These are phyloP conservation scores for Aphidoletes aphidimyza DNA, from an alignment of 2,888 invertebrate genomes.

Conservation along the genomic window DNA sequence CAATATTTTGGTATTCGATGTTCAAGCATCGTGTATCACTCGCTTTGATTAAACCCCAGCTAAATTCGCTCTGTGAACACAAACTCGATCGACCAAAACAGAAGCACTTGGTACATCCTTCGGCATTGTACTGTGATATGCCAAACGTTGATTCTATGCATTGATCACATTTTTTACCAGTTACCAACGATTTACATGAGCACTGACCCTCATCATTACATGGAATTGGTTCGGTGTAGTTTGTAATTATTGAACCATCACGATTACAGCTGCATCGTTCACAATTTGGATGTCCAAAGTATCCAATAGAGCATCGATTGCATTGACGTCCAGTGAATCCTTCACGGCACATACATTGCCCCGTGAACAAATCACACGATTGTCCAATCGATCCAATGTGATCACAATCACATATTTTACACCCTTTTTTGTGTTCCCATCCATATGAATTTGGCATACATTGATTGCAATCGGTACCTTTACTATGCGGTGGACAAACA, in stretches of 20 bases:
- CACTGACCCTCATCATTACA: constrained; percentile 83
- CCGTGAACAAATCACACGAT: constrained; percentile 70
- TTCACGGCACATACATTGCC: constrained; percentile 78
- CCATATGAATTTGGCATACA: constrained; percentile 87
- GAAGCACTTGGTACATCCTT: constrained; percentile 95
- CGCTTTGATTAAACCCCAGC: constrained; percentile 83
- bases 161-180: constrained; percentile 83
- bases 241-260: constrained; percentile 72
- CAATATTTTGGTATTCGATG: constrained; percentile 63
- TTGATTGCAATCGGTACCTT: constrained; percentile 82
- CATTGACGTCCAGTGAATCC: constrained; percentile 84
- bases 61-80: constrained; percentile 83
- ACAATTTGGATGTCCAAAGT: constrained; percentile 90
- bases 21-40: constrained; percentile 69
- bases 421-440: constrained; percentile 79
- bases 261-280: constrained; percentile 83
- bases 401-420: constrained; percentile 82
- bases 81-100: constrained; percentile 88
- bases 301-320: constrained; percentile 83
- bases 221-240: constrained; percentile 72
- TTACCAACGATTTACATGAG: constrained; percentile 89
- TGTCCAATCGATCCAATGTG: constrained; percentile 71
- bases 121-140: constrained; percentile 77
- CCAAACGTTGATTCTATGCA: constrained; percentile 91
- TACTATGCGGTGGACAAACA: constrained; percentile 87